Evolutionary conservation across 2,113 vertebrate genomes (phyloP).

Genomic region (Heterochromis multidens): DNA sequence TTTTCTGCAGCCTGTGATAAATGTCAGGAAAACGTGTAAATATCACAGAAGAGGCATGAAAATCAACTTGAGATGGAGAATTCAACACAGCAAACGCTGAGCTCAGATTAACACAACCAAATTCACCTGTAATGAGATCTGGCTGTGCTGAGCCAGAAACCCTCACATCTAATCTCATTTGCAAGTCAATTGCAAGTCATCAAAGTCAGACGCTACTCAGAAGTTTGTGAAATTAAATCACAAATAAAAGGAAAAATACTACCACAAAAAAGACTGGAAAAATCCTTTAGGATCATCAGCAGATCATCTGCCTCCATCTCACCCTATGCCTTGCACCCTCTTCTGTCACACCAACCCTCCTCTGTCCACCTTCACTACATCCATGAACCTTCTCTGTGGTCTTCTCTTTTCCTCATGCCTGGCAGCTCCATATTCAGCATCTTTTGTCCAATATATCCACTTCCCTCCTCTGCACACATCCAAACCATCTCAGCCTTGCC

Average conservation of each 20-base stretch:
- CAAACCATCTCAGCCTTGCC: neutral
- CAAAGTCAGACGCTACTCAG: too few relatives aligned
- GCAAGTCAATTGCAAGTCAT: too few relatives aligned
- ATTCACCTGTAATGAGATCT: neutral
- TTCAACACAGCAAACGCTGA: neutral
- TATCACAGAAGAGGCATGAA: neutral
- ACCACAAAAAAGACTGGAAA: too few relatives aligned
- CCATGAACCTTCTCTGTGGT: neutral
- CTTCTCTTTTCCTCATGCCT: neutral
- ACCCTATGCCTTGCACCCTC: too few relatives aligned
- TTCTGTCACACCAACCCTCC: too few relatives aligned
- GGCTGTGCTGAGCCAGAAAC: neutral
- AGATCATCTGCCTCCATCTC: too few relatives aligned
- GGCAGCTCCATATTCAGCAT: neutral
- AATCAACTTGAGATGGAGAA: neutral
- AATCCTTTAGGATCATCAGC: too few relatives aligned
- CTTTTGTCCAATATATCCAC: neutral
- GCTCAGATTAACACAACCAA: neutral
- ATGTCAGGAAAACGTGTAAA: neutral
- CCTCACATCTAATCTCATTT: too few relatives aligned
- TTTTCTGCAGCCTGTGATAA: slow-evolving; percentile 3
- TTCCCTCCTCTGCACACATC: neutral
- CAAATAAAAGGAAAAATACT: too few relatives aligned
- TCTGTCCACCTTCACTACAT: too few relatives aligned
- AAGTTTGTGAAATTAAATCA: too few relatives aligned